Conservation (phyloP, 2,888 invertebrate genomes). For the Nomada flava region DNA sequence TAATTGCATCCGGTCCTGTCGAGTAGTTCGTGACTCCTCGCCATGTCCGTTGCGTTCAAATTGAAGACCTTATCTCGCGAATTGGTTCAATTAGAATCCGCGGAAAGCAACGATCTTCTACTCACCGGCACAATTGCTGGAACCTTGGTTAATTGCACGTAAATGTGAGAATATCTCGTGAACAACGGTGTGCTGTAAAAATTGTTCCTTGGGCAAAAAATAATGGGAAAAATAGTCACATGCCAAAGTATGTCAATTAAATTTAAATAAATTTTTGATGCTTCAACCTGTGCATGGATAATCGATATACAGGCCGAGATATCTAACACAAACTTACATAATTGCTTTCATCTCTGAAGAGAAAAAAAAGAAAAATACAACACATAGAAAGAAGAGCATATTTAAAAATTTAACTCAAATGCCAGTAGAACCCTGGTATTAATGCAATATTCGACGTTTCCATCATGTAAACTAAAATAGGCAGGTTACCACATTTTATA, state of each 20-base stretch:
- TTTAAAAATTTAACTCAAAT: too few relatives aligned
- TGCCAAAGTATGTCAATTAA: too few relatives aligned
- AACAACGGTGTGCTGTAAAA: not conserved
- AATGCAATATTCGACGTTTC: too few relatives aligned
- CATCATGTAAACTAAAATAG: not conserved
- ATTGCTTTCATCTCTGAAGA: too few relatives aligned
- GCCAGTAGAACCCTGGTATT: too few relatives aligned
- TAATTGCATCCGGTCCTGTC: constrained; percentile 54
- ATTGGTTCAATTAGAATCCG: constrained; percentile 72
- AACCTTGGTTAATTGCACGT: constrained; percentile 76
- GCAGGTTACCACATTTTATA: not conserved
- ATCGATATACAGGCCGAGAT: too few relatives aligned
- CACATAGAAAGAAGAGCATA: too few relatives aligned
- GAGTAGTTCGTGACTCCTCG: constrained; percentile 74
- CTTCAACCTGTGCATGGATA: too few relatives aligned
- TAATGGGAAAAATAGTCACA: too few relatives aligned
- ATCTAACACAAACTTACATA: too few relatives aligned
- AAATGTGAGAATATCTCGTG: constrained; percentile 6
- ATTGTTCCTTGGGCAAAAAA: not conserved
- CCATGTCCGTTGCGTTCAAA: constrained; percentile 75
- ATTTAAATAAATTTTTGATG: too few relatives aligned
- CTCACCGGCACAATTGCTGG: constrained; percentile 61
- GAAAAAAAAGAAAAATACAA: too few relatives aligned
- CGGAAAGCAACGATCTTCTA: constrained; percentile 74
- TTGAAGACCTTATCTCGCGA: constrained; percentile 76